Evolutionary conservation across 2,888 invertebrate species (phyloP), one percentile per base, ranked within the genome.

Genomic region (Muschampia plurimacula): DNA sequence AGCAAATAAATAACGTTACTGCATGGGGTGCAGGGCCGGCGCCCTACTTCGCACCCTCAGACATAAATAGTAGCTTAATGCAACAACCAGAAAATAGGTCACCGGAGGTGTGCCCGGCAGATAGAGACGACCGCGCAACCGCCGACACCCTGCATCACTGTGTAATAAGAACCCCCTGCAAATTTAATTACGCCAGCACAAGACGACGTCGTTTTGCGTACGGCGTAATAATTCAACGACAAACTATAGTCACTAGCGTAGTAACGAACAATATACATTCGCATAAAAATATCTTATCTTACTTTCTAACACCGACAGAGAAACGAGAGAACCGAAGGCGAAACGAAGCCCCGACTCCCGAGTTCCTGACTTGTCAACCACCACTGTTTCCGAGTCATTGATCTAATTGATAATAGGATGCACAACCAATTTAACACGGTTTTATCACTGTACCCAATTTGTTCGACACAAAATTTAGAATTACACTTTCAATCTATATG

Each of bases 1-100:
- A 36, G 41, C 8, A 41, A 74, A 72, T 55, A 79, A 84, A 83
- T 83, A 77, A 77, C 82, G 79, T 84, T 82, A 87, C 77, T 86
- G 86, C 88, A 88, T 80, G 80, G 75, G 82, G 83, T 87, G 86
- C 88, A 88, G 84, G 82, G 86, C 86, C 88, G 86, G 84, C 86
- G 87, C 85, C 90, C 92, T 86, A 90, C 81, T 89, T 22, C 22
- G 22, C 22, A 22, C 86, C 90, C 90, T 82, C 83, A 86, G 86
- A 90, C 89, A 89, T 90, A 91, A 91, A 92, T 93, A 93, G 88
- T 89, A 91, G 87, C 86, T 89, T 86, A 85, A 93, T 93, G 93
- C 93, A 94, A 86, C 92, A 93, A 86, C 88, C 91, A 91, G 94
- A 92, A 94, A 91, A 93, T 94, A 93, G 94, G 94, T 94, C 94